phyloP scores from a whole-genome alignment of 2,797 vertebrate genomes.

The Sebastes diaconus region DNA sequence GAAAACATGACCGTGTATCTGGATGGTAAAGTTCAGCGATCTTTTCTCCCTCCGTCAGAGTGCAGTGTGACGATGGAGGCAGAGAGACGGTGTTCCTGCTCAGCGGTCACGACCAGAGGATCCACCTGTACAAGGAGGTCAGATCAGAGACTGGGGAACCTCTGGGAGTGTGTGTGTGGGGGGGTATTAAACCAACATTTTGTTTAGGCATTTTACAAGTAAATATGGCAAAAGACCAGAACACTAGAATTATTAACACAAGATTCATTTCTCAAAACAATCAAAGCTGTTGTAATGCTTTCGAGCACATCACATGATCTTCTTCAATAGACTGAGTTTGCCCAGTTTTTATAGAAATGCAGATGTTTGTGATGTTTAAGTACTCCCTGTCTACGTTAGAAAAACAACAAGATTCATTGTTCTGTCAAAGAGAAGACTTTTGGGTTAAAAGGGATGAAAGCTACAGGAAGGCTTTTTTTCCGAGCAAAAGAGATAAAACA shows the following conservation, averaged over 20 bases:
- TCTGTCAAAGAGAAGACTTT: not conserved
- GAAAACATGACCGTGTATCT: not conserved
- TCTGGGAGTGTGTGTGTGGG: not conserved
- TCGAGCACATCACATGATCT: not conserved
- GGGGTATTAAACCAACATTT: not conserved
- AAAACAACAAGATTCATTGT: not conserved
- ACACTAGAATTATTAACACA: not conserved
- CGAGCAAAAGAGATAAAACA: not conserved
- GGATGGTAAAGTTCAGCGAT: not conserved
- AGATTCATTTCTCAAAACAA: not conserved
- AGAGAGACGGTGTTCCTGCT: slow-evolving; percentile 91
- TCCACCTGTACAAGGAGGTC: slow-evolving; percentile 94
- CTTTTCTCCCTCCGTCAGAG: slow-evolving; percentile 60
- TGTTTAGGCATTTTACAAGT: not conserved
- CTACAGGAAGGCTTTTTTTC: not conserved
- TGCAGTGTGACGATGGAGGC: slow-evolving; percentile 82
- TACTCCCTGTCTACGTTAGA: not conserved
- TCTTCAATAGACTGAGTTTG: not conserved
- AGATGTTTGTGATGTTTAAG: not conserved
- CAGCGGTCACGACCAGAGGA: slow-evolving; percentile 90
- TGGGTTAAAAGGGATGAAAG: not conserved
- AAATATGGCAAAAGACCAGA: not conserved
- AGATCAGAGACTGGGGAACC: slow-evolving; percentile 5
- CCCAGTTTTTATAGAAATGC: not conserved
- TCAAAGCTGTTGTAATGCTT: not conserved